Base-by-base conservation (phyloP, 2,888 invertebrate genomes). In the Trachelus troglodyta region DNA sequence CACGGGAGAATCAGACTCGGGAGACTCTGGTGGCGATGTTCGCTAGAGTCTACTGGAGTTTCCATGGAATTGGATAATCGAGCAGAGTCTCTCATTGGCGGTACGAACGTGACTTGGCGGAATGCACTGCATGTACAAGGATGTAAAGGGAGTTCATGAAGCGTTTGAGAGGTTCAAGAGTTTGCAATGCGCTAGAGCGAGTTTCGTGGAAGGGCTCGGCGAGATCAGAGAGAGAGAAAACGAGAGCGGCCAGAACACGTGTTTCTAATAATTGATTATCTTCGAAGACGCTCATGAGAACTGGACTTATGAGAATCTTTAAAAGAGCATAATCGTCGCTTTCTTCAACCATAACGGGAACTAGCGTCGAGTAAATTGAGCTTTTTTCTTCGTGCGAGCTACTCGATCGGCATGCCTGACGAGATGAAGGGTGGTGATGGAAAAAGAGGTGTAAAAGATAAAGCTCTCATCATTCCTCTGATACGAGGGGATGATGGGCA, bases 221-320 rank as follows among this genome's bases (percentile, higher is more conserved):
- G 79, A 88, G 87, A 89, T 89, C 87, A 87, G 87, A 89, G 87
- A 83, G 80, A 40, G 35, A 35, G 40, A 56, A 6, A 56, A 23
- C 23, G 23, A 23, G 56, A 56, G 23, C 23, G 23, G 23, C 23
- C 37, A 11, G 75, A 75, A 83, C 87, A 88, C 86, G 86, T 89
- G 89, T 83, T 88, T 87, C 88, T 91, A 89, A 91, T 91, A 90
- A 90, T 90, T 90, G 89, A 89, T 91, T 87, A 90, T 89, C 88
- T 83, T 80, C 83, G 75, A 80, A 83, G 79, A 83, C 83, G 80
- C 84, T 87, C 85, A 86, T 87, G 88, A 87, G 90, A 90, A 88
- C 82, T 83, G 83, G 81, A 74, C 80, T 33, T 31, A 34, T 31
- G 78, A 79, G 80, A 82, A 81, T 88, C 90, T 83, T 78, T 81